These are phyloP conservation scores for Trididemnum nubilum DNA, from an alignment of 23 tunicate species.

Conservation along the genomic window DNA sequence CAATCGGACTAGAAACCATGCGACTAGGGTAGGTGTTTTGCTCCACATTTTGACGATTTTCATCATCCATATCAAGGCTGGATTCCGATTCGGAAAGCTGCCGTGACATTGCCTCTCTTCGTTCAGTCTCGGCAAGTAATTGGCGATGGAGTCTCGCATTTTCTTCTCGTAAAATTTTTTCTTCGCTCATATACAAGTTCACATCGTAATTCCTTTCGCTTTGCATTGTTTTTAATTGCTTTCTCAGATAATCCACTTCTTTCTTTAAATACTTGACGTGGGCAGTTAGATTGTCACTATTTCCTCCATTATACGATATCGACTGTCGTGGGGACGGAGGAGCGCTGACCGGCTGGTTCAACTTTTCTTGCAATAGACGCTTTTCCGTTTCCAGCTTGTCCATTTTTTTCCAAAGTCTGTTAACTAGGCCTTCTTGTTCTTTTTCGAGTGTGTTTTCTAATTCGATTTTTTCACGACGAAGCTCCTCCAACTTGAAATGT, in stretches of 20 bases:
- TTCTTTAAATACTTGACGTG: conserved; percentile 93
- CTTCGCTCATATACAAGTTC: conserved; percentile 64
- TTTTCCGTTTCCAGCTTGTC: conserved; percentile 96
- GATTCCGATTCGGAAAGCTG: conserved; percentile 99
- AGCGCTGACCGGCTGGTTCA: conserved; percentile 92
- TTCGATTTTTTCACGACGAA: conserved; percentile 95
- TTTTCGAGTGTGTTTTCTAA: conserved; percentile 95
- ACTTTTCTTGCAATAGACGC: conserved; percentile 82
- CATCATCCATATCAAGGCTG: conserved; percentile 98
- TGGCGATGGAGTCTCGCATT: conserved; percentile 90
- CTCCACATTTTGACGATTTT: conserved; percentile 63
- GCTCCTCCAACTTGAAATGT: conserved; percentile 89
- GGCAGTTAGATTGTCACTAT: conserved; percentile 82
- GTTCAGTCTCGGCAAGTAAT: conserved; percentile 78
- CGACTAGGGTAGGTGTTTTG: conserved; percentile 14
- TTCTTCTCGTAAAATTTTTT: conserved; percentile 80
- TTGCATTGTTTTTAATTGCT: conserved; percentile 81
- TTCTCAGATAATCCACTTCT: conserved; percentile 92
- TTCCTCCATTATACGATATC: conserved; percentile 43
- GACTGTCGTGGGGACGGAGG: conserved; percentile 98
- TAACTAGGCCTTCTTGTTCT: conserved; percentile 97
- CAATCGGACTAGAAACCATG: conserved; percentile 1
- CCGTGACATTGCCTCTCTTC: conserved; percentile 93
- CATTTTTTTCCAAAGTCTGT: conserved; percentile 97
- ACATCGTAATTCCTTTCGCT: conserved; percentile 65